A percentile compares a stretch with the other conserved stretches of the same genome.
Conservation (phyloP, 2,888 invertebrate species). For the Choristoneura rosaceana region DNA sequence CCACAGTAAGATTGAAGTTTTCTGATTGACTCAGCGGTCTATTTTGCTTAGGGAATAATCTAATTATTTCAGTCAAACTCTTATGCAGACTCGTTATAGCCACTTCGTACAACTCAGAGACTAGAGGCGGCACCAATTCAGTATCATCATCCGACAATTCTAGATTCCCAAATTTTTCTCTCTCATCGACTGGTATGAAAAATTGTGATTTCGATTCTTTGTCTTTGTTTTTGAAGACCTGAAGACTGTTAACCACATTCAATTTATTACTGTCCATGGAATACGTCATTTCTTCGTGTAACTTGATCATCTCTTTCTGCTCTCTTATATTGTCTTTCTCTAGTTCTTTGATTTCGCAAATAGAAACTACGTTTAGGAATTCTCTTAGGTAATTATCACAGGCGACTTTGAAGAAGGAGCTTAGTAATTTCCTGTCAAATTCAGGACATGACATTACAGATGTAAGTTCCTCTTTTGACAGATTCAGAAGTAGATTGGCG, state of each 20-base stretch:
- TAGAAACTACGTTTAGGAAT: slow-evolving; percentile 65
- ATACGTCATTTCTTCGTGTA: slow-evolving; percentile 68
- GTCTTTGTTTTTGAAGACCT: slow-evolving; percentile 77
- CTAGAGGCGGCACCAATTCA: slow-evolving; percentile 69
- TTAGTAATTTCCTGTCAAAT: slow-evolving; percentile 81
- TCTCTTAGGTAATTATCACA: slow-evolving; percentile 78
- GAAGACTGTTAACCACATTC: slow-evolving; percentile 71
- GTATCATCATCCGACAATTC: slow-evolving; percentile 72
- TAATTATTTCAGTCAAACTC: slow-evolving; percentile 68
- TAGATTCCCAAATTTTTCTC: slow-evolving; percentile 73
- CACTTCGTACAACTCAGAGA: slow-evolving; percentile 68
- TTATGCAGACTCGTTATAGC: slow-evolving; percentile 69
- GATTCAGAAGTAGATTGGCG: slow-evolving; percentile 65
- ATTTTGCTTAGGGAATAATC: slow-evolving; percentile 78
- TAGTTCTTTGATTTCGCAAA: slow-evolving; percentile 69
- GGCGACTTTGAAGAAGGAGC: slow-evolving; percentile 79
- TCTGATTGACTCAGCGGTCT: slow-evolving; percentile 81
- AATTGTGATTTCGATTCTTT: slow-evolving; percentile 81
- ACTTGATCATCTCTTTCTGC: slow-evolving; percentile 59
- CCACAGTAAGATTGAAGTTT: slow-evolving; percentile 71
- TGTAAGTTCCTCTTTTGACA: slow-evolving; percentile 70
- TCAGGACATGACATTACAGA: slow-evolving; percentile 78
- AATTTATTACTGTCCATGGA: slow-evolving; percentile 78
- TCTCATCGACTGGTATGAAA: slow-evolving; percentile 77
- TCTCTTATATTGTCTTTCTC: slow-evolving; percentile 67